Evolutionary conservation across 2,797 vertebrate genomes (phyloP), one percentile per base, ranked within the genome.

Genomic region (Nothura maculosa): DNA sequence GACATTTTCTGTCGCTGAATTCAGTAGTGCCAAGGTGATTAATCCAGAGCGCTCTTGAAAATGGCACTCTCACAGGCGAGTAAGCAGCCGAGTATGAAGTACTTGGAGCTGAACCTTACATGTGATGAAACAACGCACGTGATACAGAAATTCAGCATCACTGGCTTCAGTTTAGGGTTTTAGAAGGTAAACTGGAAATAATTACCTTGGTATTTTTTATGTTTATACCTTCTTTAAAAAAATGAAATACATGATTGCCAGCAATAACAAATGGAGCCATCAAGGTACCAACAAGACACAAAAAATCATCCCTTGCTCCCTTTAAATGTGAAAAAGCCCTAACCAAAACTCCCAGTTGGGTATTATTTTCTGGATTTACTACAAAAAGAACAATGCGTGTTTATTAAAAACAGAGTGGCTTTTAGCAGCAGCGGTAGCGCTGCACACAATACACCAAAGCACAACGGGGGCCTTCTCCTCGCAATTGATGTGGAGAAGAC

Each of bases 331-430:
- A 89, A 79, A 95, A 92, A 92, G 89, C 76, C 80, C 87, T 72
- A 89, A 87, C 92, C 95, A 89, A 95, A 95, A 93, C 67, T 96
- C 96, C 93, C 94, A 92, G 93, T 92, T 92, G 93, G 92, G 89
- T 89, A 92, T 94, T 96, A 93, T 95, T 96, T 96, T 90, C 85
- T 94, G 91, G 89, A 96, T 95, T 95, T 97, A 92, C 93, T 90
- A 96, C 93, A 94, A 94, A 96, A 96, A 96, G 92, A 96, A 96
- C 94, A 96, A 96, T 94, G 89, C 86, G 68, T 93, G 92, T 96
- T 96, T 97, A 96, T 97, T 97, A 97, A 97, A 97, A 96, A 97
- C 94, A 95, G 94, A 96, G 89, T 96, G 93, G 95, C 94, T 96
- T 96, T 96, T 95, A 96, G 94, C 92, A 94, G 93, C 90, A 94